Base-by-base conservation (phyloP, 2,797 vertebrate genomes). In the Fistularia tabacaria region DNA sequence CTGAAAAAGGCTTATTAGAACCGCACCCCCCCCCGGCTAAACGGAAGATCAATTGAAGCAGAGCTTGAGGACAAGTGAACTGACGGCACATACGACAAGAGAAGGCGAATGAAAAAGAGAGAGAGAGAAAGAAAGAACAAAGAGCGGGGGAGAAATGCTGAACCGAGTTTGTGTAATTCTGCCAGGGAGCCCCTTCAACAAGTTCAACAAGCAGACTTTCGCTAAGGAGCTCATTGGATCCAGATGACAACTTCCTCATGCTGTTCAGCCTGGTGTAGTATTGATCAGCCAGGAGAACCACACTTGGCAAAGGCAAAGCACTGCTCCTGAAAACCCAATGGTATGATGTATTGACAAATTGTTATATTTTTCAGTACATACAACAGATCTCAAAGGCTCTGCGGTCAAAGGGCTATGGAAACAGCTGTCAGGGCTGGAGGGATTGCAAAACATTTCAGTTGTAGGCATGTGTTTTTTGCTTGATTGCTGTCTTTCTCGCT, bases 181-280 rank as follows among this genome's bases (percentile, higher is more conserved):
- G 80, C 80, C 74, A 78, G 77, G 81, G 77, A 89, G 76, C 68
- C 80, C 72, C 76, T 78, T 88, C 70, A 79, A 85, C 79, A 88
- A 87, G 81, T 90, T 88, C 82, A 86, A 80, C 80, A 89, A 83
- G 83, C 86, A 83, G 80, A 81, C 69, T 73, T 73, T 73, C 74
- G 81, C 62, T 62, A 37, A 62, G 53, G 74, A 63, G 65, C 77
- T 89, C 81, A 92, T 89, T 89, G 81, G 68, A 90, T 90, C 85
- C 90, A 91, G 88, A 90, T 91, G 89, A 89, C 54, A 43, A 62
- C 71, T 69, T 82, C 70, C 73, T 79, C 66, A 59, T 67, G 62
- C 49, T 6, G 38, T 77, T 64, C 75, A 72, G 67, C 59, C 71
- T 41, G 12, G 45, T 46, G 72, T 15, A 59, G 67, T 71, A 76